Conservation (phyloP, 2,888 invertebrate genomes). For the Rhagonycha lutea region DNA sequence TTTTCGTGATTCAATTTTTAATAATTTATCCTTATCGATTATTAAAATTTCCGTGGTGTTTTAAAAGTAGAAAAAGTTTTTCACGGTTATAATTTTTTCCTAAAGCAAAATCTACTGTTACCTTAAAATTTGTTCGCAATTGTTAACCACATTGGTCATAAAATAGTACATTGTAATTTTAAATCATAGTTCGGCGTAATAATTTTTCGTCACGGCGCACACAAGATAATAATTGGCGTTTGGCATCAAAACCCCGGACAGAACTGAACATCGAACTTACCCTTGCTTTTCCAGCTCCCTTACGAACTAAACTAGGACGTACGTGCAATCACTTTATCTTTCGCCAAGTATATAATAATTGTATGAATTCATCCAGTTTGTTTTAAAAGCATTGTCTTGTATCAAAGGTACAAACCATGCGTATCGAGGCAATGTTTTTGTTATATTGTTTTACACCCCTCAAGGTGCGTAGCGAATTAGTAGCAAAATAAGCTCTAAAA, state of each 20-base stretch:
- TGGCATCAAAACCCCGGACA: slow-evolving; percentile 28
- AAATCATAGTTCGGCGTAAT: slow-evolving; percentile 16
- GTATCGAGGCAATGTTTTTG: not conserved
- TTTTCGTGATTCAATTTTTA: not conserved
- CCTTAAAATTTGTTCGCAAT: slow-evolving; percentile 43
- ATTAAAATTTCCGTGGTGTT: not conserved
- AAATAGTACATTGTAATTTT: slow-evolving; percentile 39
- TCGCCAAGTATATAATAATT: not conserved
- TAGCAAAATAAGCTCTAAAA: not conserved
- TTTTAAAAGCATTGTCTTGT: not conserved
- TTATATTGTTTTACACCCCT: slow-evolving; percentile 1
- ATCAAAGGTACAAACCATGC: not conserved
- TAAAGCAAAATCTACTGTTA: slow-evolving; percentile 28
- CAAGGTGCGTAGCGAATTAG: not conserved
- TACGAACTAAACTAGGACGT: slow-evolving; percentile 9
- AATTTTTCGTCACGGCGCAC: slow-evolving; percentile 16
- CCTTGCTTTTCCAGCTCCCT: slow-evolving; percentile 21
- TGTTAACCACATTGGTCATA: slow-evolving; percentile 41
- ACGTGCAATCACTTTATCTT: slow-evolving; percentile 8
- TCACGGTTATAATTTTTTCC: not conserved
- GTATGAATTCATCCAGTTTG: slow-evolving; percentile 12
- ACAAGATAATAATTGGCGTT: slow-evolving; percentile 17
- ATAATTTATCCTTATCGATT: not conserved
- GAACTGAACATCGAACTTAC: slow-evolving; percentile 30
- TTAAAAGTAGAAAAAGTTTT: not conserved